A percentile compares a stretch with the other conserved stretches of the same genome.
Conservation (phyloP, 1,140 invertebrate genomes). For the Brevipalpus yothersi region DNA sequence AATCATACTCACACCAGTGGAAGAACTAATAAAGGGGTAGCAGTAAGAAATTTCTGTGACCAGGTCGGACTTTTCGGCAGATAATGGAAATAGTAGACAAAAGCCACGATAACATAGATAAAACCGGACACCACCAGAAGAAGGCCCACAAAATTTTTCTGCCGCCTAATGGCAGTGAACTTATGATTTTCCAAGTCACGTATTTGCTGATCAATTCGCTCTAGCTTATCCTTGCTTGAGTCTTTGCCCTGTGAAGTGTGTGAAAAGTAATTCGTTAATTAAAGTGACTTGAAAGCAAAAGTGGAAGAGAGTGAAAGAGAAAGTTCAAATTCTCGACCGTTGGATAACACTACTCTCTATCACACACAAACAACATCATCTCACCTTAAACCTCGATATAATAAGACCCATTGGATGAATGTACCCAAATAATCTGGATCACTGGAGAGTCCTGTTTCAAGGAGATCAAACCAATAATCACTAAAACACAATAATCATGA, state of each 20-base stretch:
- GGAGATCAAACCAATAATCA: too few species aligned
- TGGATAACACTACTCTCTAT: too few species aligned
- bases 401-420: too few species aligned
- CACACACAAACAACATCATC: too few species aligned
- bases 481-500: too few species aligned
- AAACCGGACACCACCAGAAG: constrained; percentile 51
- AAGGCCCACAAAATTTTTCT: constrained; percentile 48
- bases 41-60: not conserved
- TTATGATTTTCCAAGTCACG: constrained; percentile 50
- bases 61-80: not conserved
- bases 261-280: not conserved
- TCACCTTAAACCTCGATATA: too few species aligned
- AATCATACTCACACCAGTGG: not conserved
- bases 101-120: constrained; percentile 44
- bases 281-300: too few species aligned
- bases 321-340: too few species aligned
- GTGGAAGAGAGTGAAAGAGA: too few species aligned
- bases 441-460: too few species aligned
- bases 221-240: constrained; percentile 30
- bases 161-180: constrained; percentile 43
- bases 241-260: not conserved
- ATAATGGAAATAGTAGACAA: constrained; percentile 46
- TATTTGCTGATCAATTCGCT: constrained; percentile 51
- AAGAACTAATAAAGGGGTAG: not conserved
- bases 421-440: too few species aligned